Evolutionary conservation across 2,113 vertebrate genomes (phyloP).

Genomic region (Melospiza georgiana): DNA sequence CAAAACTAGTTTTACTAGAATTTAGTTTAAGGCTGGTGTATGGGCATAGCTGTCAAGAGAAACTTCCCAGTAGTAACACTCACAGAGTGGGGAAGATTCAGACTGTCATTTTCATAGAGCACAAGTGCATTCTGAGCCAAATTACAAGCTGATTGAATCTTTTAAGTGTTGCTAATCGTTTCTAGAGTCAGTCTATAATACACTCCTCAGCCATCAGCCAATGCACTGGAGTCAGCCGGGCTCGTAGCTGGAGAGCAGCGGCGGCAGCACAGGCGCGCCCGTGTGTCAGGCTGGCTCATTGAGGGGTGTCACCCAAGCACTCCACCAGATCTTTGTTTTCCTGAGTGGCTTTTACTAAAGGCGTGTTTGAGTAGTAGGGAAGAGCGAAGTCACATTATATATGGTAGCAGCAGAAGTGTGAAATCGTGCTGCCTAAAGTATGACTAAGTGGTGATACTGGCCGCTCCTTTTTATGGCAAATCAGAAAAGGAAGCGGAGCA

Average conservation of each 20-base stretch:
- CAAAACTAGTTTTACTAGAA: conserved; percentile 8
- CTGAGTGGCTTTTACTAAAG: neutral
- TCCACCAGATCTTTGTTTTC: neutral
- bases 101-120: neutral
- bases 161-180: conserved; percentile 12
- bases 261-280: neutral
- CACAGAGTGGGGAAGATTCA: neutral
- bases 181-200: neutral
- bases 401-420: neutral
- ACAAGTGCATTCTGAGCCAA: neutral
- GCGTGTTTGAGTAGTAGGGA: neutral
- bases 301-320: neutral
- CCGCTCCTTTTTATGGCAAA: neutral
- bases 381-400: neutral
- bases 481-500: neutral
- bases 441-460: neutral
- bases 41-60: neutral
- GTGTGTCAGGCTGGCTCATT: neutral
- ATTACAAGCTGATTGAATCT: conserved; percentile 11
- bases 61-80: conserved; percentile 12
- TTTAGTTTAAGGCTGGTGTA: conserved; percentile 15
- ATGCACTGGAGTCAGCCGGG: neutral
- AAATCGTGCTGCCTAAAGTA: neutral
- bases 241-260: neutral
- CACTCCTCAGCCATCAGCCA: neutral